Evolutionary conservation across 2,888 invertebrate genomes (phyloP).

Genomic region (Zele albiditarsus): DNA sequence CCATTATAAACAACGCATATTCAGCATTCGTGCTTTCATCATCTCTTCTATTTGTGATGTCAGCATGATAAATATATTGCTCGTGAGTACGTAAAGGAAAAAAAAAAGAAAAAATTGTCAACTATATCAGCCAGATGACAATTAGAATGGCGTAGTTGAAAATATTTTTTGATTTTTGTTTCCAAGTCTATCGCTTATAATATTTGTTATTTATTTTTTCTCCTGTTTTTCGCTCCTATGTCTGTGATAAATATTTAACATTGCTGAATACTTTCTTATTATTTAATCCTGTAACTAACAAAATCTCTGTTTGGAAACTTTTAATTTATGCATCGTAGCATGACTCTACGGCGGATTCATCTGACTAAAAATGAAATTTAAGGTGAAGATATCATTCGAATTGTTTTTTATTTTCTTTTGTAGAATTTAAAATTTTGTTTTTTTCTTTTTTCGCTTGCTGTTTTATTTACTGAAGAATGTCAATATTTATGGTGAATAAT

Average conservation of each 20-base stretch:
- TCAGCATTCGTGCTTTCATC: constrained; percentile 16
- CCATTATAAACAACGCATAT: neutral
- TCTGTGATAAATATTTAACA: neutral
- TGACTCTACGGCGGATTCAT: constrained; percentile 33
- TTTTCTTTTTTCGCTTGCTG: constrained; percentile 34
- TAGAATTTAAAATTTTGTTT: neutral
- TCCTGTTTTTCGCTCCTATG: neutral
- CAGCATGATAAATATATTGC: constrained; percentile 48
- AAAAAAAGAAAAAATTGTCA: constrained; percentile 18
- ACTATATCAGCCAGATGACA: neutral
- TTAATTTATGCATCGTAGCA: constrained; percentile 32
- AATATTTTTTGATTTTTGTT: constrained; percentile 33
- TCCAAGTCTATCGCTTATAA: neutral
- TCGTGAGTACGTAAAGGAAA: constrained; percentile 58
- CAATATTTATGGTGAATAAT: constrained; percentile 39
- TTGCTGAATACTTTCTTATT: neutral
- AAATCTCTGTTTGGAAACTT: constrained; percentile 21
- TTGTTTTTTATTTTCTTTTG: constrained; percentile 14
- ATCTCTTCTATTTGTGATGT: constrained; percentile 46
- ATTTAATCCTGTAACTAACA: constrained; percentile 15
- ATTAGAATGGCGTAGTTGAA: constrained; percentile 59
- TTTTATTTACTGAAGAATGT: constrained; percentile 4
- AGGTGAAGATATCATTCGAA: constrained; percentile 15
- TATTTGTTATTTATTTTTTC: constrained; percentile 1
- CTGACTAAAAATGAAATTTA: constrained; percentile 7